Conservation (phyloP, 2,113 vertebrate genomes). For the Seriola aureovittata region DNA sequence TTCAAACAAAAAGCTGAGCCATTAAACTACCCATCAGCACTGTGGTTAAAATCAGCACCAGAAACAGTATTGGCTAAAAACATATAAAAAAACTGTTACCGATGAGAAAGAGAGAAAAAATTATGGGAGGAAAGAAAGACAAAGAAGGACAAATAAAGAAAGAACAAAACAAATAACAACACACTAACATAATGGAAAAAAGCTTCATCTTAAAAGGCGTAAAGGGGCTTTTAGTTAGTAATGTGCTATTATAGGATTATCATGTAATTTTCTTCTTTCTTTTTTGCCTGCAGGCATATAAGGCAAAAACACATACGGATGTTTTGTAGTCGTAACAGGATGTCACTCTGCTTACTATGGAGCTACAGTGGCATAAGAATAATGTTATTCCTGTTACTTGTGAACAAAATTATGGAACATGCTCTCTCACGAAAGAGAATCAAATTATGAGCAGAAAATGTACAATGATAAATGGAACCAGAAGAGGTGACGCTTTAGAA, state of each 20-base stretch:
- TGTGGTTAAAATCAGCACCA: constrained; percentile 17
- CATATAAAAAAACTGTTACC: neutral
- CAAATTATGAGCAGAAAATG: constrained; percentile 56
- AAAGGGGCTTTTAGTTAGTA: neutral
- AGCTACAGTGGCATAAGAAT: constrained; percentile 6
- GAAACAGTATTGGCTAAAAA: neutral
- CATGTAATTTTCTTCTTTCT: neutral
- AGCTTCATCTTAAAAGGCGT: neutral
- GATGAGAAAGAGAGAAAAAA: neutral
- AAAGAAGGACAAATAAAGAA: neutral
- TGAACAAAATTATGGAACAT: constrained; percentile 29
- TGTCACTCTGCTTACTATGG: constrained; percentile 1
- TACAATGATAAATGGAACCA: constrained; percentile 57
- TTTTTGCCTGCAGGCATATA: constrained; percentile 25
- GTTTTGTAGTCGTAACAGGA: neutral
- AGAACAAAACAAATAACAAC: neutral
- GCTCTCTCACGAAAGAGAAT: constrained; percentile 23
- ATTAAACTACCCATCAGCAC: constrained; percentile 21
- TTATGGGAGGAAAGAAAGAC: neutral
- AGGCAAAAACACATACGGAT: constrained; percentile 21
- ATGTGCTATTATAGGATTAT: constrained; percentile 35
- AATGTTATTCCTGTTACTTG: constrained; percentile 29
- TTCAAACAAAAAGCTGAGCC: constrained; percentile 32
- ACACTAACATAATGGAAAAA: neutral
- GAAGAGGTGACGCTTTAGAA: constrained; percentile 43